phyloP scores from a whole-genome alignment of 2,113 vertebrate species.

The Tretioscincus oriximinensis region DNA sequence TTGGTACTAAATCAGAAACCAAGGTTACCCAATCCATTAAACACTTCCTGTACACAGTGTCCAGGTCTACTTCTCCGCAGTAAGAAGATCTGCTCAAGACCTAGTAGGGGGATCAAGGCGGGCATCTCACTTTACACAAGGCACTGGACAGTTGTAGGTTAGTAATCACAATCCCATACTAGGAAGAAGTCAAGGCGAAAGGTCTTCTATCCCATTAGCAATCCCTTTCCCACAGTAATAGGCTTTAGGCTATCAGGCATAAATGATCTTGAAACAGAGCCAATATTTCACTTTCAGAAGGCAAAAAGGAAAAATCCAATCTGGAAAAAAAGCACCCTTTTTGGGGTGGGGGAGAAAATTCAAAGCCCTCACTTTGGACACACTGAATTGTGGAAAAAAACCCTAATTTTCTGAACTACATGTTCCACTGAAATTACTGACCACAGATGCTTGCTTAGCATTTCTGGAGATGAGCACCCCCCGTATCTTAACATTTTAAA shows the following conservation, averaged over 20 bases:
- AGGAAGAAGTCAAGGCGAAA: not conserved
- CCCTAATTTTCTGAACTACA: not conserved
- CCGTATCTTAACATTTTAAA: not conserved
- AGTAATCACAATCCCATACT: not conserved
- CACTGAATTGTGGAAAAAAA: not conserved
- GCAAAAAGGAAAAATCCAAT: not conserved
- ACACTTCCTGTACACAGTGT: not conserved
- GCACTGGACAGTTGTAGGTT: not conserved
- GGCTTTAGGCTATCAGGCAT: not conserved
- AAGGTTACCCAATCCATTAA: not conserved
- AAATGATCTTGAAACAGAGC: not conserved
- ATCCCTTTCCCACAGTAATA: not conserved
- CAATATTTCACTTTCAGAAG: not conserved
- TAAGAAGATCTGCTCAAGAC: not conserved
- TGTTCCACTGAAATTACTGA: not conserved
- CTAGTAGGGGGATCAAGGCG: not conserved
- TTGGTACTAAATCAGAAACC: not conserved
- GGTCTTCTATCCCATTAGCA: not conserved
- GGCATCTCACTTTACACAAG: slow-evolving; percentile 8
- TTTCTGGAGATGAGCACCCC: not conserved
- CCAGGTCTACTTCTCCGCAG: not conserved
- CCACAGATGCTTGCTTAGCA: too few relatives aligned
- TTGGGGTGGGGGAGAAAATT: too few relatives aligned
- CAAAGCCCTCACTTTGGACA: not conserved
- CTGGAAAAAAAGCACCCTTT: not conserved